Evolutionary conservation across 1,140 invertebrate genomes (phyloP), one percentile per base, ranked within the genome.

Genomic region (Hyposmocoma kahamanoa): DNA sequence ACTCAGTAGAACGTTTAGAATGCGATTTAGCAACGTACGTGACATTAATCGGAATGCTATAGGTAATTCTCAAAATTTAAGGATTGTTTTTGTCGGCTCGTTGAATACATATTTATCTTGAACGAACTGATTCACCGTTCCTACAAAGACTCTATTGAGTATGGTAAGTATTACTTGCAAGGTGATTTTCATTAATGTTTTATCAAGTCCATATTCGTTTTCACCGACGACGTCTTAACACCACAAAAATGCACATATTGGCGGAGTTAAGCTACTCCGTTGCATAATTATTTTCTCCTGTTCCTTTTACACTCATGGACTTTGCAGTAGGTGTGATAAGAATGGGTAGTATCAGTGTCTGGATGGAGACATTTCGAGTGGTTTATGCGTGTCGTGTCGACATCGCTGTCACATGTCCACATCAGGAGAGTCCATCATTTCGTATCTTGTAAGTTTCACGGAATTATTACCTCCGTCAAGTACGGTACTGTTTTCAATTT

Each of bases 281-380:
- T 26, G 41, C 53, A 53, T 46, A 50, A 53, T 49, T 49, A 47
- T 51, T 46, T 53, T 47, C 24, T 44, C 19, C 4, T 47, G 38
- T 54, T 42, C 47, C 43, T 54, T 47, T 47, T 30, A 17, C 42
- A 18, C 26, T 24, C 46, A 19, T 24, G 22, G 48, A 38, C 39
- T 36, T 42, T 47, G 52, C 53, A 47, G 50, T 45, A 52, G 24
- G 57, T 50, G 52, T 24, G 57, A 60, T 50, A 56, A 49, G 45
- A 46, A 51, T 34, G 41, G 38, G 17, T 10, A n/a, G 32, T 36
- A 13, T 51, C 11, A 18, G 13, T 36, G 15, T 8, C 50, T 28
- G 22, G 39, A 60, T 60, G 57, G 53, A 63, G 61, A 59, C 61
- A 50, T 59, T 60, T 17, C 41, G 45, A 51, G 49, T 51, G 48